These are phyloP conservation scores for Paraescarpia echinospica DNA, from an alignment of 1,140 invertebrate species.

Conservation along the genomic window DNA sequence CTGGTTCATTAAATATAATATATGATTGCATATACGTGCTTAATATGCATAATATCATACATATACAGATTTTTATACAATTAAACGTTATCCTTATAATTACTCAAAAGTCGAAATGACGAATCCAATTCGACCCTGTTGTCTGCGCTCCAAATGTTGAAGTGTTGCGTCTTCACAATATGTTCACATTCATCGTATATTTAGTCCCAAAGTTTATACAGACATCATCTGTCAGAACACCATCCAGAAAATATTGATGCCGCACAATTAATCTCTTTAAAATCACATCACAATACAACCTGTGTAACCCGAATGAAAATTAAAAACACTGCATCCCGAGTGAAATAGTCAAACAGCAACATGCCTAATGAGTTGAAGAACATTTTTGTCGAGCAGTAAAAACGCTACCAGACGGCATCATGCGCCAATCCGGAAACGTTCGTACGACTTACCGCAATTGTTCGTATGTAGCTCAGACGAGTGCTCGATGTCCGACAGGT, in stretches of 20 bases:
- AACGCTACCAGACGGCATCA: neutral
- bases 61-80: too few species aligned
- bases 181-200: neutral
- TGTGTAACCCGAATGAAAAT: neutral
- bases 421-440: neutral
- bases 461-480: neutral
- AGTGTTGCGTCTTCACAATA: neutral
- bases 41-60: too few species aligned
- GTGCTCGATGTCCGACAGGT: neutral
- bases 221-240: neutral
- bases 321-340: neutral
- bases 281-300: neutral
- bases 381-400: neutral
- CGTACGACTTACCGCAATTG: neutral
- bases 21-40: neutral
- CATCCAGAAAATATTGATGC: neutral
- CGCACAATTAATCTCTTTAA: neutral
- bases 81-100: too few species aligned
- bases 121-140: neutral
- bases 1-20: neutral
- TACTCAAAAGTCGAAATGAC: too few species aligned
- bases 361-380: neutral
- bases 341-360: neutral
- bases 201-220: neutral
- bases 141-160: neutral